A percentile compares a stretch with the other conserved stretches of the same genome.
phyloP scores from a whole-genome alignment of 2,797 vertebrate species.

The Acipenser ruthenus region DNA sequence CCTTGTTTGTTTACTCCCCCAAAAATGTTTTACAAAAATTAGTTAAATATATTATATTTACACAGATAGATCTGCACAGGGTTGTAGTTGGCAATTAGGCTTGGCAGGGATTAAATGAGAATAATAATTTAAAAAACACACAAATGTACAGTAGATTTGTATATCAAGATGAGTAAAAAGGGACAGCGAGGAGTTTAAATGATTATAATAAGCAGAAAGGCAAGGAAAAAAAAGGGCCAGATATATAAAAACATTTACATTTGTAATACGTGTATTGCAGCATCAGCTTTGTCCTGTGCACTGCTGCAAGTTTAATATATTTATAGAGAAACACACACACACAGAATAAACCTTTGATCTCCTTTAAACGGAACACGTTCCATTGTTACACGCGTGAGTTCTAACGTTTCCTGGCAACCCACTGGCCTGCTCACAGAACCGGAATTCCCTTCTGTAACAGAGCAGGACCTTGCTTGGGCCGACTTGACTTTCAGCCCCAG shows the following conservation, averaged over 20 bases:
- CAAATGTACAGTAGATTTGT: background rate
- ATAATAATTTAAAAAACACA: background rate
- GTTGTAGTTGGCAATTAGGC: conserved; percentile 57
- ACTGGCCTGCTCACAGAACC: background rate
- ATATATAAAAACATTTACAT: conserved; percentile 30
- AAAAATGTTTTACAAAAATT: conserved; percentile 82
- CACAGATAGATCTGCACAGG: conserved; percentile 58
- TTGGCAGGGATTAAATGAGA: conserved; percentile 41
- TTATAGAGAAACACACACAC: background rate
- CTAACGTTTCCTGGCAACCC: no score
- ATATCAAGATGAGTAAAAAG: background rate
- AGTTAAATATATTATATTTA: conserved; percentile 80
- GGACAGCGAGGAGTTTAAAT: background rate
- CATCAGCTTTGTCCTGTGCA: no score
- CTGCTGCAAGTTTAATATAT: no score
- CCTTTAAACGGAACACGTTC: no score
- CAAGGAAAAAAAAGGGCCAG: conserved; percentile 2
- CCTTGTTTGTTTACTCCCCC: conserved; percentile 53
- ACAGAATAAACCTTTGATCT: no score
- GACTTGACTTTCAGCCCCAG: background rate
- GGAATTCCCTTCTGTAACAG: no score
- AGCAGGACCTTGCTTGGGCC: background rate
- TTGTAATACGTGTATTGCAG: background rate
- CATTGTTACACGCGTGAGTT: no score
- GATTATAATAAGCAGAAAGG: background rate